These are phyloP conservation scores for Drosophila formosana DNA, from an alignment of 2,888 invertebrate genomes.

Conservation along the genomic window DNA sequence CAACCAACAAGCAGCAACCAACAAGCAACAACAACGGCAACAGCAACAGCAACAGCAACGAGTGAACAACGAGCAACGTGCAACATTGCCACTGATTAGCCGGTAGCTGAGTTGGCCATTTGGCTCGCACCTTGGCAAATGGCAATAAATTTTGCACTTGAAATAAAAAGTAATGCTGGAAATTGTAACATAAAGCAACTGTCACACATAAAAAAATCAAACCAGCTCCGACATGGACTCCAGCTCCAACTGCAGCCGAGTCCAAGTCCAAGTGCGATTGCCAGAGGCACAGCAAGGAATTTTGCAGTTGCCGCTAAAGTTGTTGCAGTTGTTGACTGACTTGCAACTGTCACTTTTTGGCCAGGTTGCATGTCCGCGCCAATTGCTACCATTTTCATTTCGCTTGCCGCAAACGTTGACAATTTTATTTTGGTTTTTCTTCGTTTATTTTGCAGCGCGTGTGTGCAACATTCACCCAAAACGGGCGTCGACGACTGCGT, in stretches of 20 bases:
- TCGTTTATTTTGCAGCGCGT: constrained; percentile 18
- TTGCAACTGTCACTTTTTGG: constrained; percentile 76
- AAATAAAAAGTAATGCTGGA: constrained; percentile 75
- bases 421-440: constrained; percentile 54
- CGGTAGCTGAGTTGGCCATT: constrained; percentile 60
- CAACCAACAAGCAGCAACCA: constrained; percentile 36
- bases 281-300: constrained; percentile 25
- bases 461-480: constrained; percentile 62
- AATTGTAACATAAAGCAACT: constrained; percentile 79
- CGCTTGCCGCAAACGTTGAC: constrained; percentile 68
- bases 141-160: constrained; percentile 81
- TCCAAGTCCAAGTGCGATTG: constrained; percentile 18
- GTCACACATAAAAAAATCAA: constrained; percentile 74
- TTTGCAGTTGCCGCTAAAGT: constrained; percentile 16
- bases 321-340: constrained; percentile 65
- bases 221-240: constrained; percentile 27
- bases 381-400: constrained; percentile 82
- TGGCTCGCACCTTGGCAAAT: constrained; percentile 69
- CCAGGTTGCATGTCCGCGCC: constrained; percentile 75
- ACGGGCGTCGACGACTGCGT: constrained; percentile 71
- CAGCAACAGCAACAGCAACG: constrained; percentile 7
- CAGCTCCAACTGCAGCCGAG: neutral
- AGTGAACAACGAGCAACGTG: constrained; percentile 16
- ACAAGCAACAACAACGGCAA: constrained; percentile 31
- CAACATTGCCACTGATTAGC: constrained; percentile 75